These are phyloP conservation scores for Phocoena sinus DNA, from an alignment of 2,113 vertebrate species.

Conservation along the genomic window DNA sequence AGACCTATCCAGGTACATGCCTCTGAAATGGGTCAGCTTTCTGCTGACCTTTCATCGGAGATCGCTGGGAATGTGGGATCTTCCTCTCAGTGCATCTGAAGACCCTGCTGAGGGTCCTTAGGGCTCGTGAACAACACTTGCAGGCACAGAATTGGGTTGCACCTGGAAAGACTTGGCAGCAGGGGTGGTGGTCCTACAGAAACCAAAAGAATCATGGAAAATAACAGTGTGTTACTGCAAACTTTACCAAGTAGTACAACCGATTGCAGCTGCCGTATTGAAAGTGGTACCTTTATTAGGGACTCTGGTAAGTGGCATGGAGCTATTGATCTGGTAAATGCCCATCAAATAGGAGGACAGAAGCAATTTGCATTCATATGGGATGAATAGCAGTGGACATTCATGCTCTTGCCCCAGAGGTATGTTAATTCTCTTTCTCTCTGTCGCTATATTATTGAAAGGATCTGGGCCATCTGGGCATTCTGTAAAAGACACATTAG, in stretches of 20 bases:
- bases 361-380: conserved; percentile 49
- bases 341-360: conserved; percentile 29
- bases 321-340: conserved; percentile 48
- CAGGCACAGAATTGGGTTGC: too few species aligned
- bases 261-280: not conserved
- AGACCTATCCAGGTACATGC: too few species aligned
- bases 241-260: not conserved
- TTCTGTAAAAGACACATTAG: not conserved
- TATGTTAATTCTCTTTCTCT: conserved; percentile 57
- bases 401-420: conserved; percentile 51
- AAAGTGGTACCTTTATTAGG: conserved; percentile 46
- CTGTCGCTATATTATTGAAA: conserved; percentile 35
- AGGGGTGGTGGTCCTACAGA: not conserved
- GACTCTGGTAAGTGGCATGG: not conserved
- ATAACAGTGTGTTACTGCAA: not conserved
- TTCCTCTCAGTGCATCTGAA: too few species aligned
- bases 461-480: conserved; percentile 43
- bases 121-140: too few species aligned
- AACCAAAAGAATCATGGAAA: not conserved
- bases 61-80: too few species aligned
- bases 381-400: conserved; percentile 19
- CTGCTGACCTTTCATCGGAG: too few species aligned
- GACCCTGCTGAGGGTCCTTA: too few species aligned
- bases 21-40: too few species aligned
- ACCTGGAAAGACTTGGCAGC: too few species aligned